Conservation (phyloP, 2,113 vertebrate genomes). For the Poecilia latipinna region DNA sequence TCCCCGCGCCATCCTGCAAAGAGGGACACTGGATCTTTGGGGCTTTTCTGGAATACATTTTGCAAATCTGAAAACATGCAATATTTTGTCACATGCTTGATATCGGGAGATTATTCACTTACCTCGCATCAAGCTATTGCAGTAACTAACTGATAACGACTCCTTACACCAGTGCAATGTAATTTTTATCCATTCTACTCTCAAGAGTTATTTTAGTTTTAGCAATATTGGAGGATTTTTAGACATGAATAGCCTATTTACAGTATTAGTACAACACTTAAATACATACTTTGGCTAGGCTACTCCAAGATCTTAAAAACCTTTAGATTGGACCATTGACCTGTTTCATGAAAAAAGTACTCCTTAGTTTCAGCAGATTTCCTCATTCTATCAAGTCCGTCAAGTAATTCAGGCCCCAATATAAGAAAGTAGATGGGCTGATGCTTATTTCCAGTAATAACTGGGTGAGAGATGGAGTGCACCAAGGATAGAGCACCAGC, state of each 20-base stretch:
- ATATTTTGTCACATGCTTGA: not conserved
- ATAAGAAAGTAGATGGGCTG: too few species aligned
- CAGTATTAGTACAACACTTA: not conserved
- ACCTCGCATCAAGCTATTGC: not conserved
- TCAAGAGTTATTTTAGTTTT: too few species aligned
- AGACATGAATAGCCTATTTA: not conserved
- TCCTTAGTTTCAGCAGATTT: too few species aligned
- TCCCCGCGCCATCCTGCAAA: not conserved
- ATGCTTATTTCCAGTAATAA: too few species aligned
- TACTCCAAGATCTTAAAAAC: not conserved
- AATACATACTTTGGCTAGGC: not conserved
- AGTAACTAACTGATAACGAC: not conserved
- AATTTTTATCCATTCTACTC: not conserved
- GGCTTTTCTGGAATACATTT: conserved; percentile 5
- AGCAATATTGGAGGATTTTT: too few species aligned
- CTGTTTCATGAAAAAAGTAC: too few species aligned
- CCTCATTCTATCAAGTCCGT: too few species aligned
- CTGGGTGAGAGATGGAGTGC: too few species aligned
- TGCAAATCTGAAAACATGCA: not conserved
- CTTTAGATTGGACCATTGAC: not conserved
- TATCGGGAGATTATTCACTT: not conserved
- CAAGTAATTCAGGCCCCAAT: too few species aligned
- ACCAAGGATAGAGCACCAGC: too few species aligned
- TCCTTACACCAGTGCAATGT: not conserved
- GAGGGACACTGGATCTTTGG: conserved; percentile 1